phyloP scores from a whole-genome alignment of 1,140 invertebrate genomes.

The Apis dorsata region DNA sequence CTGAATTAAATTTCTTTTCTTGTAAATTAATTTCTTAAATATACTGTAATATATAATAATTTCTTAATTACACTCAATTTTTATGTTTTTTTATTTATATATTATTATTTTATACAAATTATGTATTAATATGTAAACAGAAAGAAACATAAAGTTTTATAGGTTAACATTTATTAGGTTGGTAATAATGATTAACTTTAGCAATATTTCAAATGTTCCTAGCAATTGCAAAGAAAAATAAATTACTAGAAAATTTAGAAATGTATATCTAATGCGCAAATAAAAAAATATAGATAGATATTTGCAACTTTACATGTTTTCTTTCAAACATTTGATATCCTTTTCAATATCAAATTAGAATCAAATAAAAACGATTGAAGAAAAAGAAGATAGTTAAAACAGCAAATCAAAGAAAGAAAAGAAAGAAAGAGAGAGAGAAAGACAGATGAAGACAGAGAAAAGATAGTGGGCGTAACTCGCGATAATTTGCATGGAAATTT shows the following conservation, averaged over 20 bases:
- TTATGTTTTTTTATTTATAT: not conserved
- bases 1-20: not conserved
- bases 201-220: not conserved
- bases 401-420: not conserved
- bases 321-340: not conserved
- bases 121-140: too few species aligned
- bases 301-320: not conserved
- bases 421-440: not conserved
- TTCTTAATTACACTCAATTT: too few species aligned
- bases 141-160: too few species aligned
- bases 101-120: not conserved
- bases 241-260: not conserved
- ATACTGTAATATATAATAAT: too few species aligned
- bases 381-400: constrained; percentile 32
- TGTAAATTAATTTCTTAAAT: too few species aligned
- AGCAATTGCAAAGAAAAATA: not conserved
- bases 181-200: not conserved
- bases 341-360: not conserved
- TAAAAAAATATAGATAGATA: not conserved
- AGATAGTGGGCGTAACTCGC: constrained; percentile 64
- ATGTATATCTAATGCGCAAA: not conserved
- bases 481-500: constrained; percentile 74
- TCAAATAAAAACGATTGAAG: constrained; percentile 9
- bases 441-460: constrained; percentile 15
- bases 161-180: not conserved